A percentile compares a stretch with the other conserved stretches of the same genome.
These are phyloP conservation scores for Tetragonisca angustula DNA, from an alignment of 2,888 invertebrate species.

Conservation along the genomic window DNA sequence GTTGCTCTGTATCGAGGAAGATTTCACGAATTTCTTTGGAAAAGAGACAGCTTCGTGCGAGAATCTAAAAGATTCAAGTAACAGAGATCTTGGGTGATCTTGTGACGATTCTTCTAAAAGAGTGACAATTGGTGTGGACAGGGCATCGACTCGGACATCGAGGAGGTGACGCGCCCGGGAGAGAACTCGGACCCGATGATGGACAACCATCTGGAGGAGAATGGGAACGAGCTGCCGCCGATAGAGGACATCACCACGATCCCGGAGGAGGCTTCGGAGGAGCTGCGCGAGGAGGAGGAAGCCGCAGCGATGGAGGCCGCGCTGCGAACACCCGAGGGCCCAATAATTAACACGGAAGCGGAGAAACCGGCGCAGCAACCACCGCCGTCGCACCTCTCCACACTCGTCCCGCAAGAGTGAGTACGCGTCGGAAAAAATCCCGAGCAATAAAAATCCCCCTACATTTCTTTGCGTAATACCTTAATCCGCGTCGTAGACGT, in stretches of 20 bases:
- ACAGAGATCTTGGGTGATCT: too few relatives aligned
- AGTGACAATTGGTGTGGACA: slow-evolving; percentile 73
- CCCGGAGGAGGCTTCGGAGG: slow-evolving; percentile 87
- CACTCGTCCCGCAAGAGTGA: slow-evolving; percentile 69
- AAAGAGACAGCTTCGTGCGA: neutral
- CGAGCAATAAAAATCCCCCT: slow-evolving; percentile 27
- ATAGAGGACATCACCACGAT: slow-evolving; percentile 83
- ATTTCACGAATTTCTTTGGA: neutral
- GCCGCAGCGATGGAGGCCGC: slow-evolving; percentile 84
- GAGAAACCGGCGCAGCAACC: slow-evolving; percentile 67
- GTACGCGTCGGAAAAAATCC: slow-evolving; percentile 53
- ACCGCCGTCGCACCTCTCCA: slow-evolving; percentile 40
- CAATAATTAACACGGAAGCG: slow-evolving; percentile 73
- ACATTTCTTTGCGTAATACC: slow-evolving; percentile 26
- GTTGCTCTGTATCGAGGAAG: neutral
- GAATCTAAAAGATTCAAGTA: neutral
- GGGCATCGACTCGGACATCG: slow-evolving; percentile 95
- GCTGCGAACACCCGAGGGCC: slow-evolving; percentile 71
- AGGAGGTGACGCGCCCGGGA: slow-evolving; percentile 91
- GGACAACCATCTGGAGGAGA: slow-evolving; percentile 78
- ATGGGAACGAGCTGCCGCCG: slow-evolving; percentile 77
- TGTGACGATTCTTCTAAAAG: neutral
- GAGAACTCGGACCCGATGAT: slow-evolving; percentile 85
- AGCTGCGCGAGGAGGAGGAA: slow-evolving; percentile 84
- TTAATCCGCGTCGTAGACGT: slow-evolving; percentile 9